phyloP scores from a whole-genome alignment of 1,140 invertebrate genomes.

The Trichonephila clavata region DNA sequence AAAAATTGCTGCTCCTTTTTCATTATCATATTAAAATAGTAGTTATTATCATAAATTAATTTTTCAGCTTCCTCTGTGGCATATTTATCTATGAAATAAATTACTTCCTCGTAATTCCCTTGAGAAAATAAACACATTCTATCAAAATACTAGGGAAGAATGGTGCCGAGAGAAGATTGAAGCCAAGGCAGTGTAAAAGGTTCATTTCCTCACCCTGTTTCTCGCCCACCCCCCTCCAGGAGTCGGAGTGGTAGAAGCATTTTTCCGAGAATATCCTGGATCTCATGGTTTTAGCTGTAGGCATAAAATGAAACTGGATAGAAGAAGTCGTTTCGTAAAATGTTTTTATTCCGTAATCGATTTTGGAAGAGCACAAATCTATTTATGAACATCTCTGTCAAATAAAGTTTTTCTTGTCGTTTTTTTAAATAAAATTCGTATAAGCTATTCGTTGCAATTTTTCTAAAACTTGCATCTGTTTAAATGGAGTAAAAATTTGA shows the following conservation, averaged over 20 bases:
- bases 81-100: background rate
- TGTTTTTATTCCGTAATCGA: slow-evolving; percentile 16
- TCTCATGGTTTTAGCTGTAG: background rate
- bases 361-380: background rate
- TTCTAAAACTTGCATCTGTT: too few species aligned
- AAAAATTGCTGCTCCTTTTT: background rate
- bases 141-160: background rate
- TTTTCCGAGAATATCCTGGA: slow-evolving; percentile 2
- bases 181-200: slow-evolving; percentile 9
- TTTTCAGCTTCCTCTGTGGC: background rate
- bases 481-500: too few species aligned
- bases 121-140: background rate
- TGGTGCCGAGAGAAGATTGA: background rate
- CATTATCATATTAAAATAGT: background rate
- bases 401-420: too few species aligned
- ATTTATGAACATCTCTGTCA: too few species aligned
- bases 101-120: background rate
- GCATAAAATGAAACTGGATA: background rate
- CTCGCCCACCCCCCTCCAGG: background rate
- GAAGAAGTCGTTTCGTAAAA: background rate
- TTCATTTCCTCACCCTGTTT: slow-evolving; percentile 35
- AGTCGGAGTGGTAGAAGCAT: background rate
- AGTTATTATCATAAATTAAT: background rate
- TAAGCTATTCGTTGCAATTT: too few species aligned
- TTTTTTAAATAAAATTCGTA: too few species aligned